Conservation (phyloP, 1,140 invertebrate genomes). For the Archegozetes longisetosus region DNA sequence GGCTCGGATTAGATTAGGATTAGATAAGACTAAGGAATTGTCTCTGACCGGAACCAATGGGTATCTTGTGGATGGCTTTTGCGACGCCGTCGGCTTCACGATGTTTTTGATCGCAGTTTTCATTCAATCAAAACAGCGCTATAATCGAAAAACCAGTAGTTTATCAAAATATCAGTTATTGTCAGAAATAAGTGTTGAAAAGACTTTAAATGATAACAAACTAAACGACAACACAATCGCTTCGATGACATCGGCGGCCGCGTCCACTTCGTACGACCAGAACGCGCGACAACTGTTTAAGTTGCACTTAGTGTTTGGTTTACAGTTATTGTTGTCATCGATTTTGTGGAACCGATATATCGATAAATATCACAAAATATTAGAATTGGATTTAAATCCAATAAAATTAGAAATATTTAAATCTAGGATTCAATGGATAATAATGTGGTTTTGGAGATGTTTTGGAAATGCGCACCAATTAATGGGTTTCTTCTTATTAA, state of each 20-base stretch:
- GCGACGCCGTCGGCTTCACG: constrained; percentile 22
- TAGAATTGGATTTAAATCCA: constrained; percentile 34
- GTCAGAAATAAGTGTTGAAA: not conserved
- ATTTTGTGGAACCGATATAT: constrained; percentile 64
- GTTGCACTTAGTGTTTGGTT: constrained; percentile 33
- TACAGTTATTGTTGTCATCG: constrained; percentile 50
- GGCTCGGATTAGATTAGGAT: constrained; percentile 37
- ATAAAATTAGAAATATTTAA: constrained; percentile 3
- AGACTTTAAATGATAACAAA: not conserved
- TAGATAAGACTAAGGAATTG: constrained; percentile 34
- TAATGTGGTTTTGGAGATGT: constrained; percentile 11
- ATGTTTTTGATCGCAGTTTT: constrained; percentile 30
- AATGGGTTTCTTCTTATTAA: not conserved
- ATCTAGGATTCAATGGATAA: constrained; percentile 3
- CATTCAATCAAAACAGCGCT: not conserved
- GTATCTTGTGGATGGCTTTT: constrained; percentile 37
- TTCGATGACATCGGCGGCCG: not conserved
- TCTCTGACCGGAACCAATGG: constrained; percentile 10
- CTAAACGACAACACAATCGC: not conserved
- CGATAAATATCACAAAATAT: constrained; percentile 50
- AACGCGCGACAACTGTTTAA: not conserved
- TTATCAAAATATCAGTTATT: not conserved
- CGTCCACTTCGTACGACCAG: not conserved
- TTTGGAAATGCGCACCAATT: constrained; percentile 3
- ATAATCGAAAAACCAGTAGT: not conserved